Base-by-base conservation (phyloP, 2,888 invertebrate genomes). In the Lacanobia wlatinum region DNA sequence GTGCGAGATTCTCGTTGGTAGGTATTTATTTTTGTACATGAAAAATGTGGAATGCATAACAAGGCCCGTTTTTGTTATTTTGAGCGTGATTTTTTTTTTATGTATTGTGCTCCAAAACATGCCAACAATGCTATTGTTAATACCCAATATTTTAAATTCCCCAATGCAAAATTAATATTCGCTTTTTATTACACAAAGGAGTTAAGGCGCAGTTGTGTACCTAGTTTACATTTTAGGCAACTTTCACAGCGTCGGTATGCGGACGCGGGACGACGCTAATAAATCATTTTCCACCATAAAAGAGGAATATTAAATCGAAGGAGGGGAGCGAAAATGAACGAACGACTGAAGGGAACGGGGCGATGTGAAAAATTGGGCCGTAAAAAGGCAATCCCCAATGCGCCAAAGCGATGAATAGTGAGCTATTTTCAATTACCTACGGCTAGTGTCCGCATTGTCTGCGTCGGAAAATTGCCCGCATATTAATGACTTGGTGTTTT, bases 231-330 rank as follows among this genome's bases (percentile, higher is more conserved):
- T 90, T 90, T 89, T 90, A 85, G 87, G 87, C 89, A 90, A 90
- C 88, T 87, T 86, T 83, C 89, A 87, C 91, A 92, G 90, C 91
- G 88, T 58, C 53, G 88, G 85, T 83, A 83, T 83, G 85, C 87
- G 86, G 87, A 86, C 86, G 84, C 86, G 85, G 82, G 84, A 86
- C 86, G 85, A 80, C 86, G 86, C 88, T 90, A 92, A 94, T 93
- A 94, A 94, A 94, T 94, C 92, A 94, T 93, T 91, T 92, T 87
- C 78, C 84, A 87, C 91, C 91, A 92, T 93, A 93, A 93, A 94
- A 90, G 90, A 89, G 91, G 93, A 93, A 93, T 93, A 94, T 94
- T 93, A 93, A 93, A 94, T 94, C 90, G 92, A 92, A 93, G 90
- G 90, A 92, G 82, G 77, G 76, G 90, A 91, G 87, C 85, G 88